Conservation (phyloP, 2,113 vertebrate species). For the Upupa epops region DNA sequence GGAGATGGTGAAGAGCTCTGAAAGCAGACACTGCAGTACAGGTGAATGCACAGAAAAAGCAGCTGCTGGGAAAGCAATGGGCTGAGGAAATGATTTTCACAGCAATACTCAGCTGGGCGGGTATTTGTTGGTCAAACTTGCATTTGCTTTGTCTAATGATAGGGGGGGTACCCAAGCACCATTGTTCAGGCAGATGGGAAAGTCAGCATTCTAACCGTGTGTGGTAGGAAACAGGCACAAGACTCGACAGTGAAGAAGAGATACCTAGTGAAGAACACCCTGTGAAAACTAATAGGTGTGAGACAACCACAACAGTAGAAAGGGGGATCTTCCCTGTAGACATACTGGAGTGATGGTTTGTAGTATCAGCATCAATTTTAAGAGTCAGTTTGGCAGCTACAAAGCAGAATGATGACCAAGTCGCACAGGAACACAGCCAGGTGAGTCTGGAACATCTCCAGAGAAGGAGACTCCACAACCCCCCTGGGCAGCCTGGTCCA, state of each 20-base stretch:
- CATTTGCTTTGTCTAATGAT: background rate
- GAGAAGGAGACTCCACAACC: no score
- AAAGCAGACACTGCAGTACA: background rate
- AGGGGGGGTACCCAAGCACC: background rate
- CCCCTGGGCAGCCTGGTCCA: no score
- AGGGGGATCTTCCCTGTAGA: background rate
- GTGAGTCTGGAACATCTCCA: no score
- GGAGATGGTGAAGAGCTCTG: background rate
- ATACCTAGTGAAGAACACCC: background rate
- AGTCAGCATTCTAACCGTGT: background rate
- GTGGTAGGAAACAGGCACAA: background rate
- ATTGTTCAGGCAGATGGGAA: background rate
- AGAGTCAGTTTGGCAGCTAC: background rate
- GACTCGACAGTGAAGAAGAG: background rate
- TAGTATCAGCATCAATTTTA: background rate
- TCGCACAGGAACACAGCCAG: no score
- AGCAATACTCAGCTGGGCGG: background rate
- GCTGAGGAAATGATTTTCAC: background rate
- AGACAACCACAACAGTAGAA: background rate
- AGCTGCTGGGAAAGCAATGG: background rate
- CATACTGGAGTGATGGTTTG: background rate
- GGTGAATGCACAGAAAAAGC: background rate
- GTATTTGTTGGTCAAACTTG: background rate
- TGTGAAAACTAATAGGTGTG: background rate
- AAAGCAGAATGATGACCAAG: background rate